Base-by-base conservation (phyloP, 2,797 vertebrate genomes). In the Halcyon chelicuti region DNA sequence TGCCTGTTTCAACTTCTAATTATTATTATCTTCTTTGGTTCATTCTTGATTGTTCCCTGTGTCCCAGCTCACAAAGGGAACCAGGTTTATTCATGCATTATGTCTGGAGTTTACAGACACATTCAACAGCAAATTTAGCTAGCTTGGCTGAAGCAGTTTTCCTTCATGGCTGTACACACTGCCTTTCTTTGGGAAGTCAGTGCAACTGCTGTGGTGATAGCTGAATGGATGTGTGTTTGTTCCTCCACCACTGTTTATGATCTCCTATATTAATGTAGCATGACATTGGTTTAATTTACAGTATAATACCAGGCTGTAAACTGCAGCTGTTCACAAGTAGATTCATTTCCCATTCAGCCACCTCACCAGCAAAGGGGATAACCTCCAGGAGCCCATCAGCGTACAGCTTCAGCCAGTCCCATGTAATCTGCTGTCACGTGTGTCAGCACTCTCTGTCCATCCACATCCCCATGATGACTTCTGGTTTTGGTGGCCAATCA, bases 261-360 rank as follows among this genome's bases (percentile, higher is more conserved):
- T 88, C 70, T 58, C 37, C 62, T 88, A 0, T 81, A 72, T 88
- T 92, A 86, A 88, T 75, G 88, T 78, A 86, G 63, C 90, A 79
- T 95, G 94, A 78, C 82, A 28, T 49, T n/a, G 70, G 76, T 88
- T 88, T 94, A 81, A 92, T 94, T 91, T 93, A 90, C 5, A 1
- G 62, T 78, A 8, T 81, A 72, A 57, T 55, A 39, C 40, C 65
- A 73, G 66, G 88, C 62, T 84, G 86, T 97, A 93, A 96, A 93
- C 58, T 92, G 92, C 94, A 96, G 95, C 95, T 96, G 86, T 95
- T 96, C 83, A 44, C 55, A 68, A 51, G 39, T 23, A 90, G 79
- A 88, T 92, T 68, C n/a, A 15, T 91, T 93, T 94, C 85, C 88
- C 88, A 55, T 72, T 72, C 70, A 84, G 73, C 54, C 93, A 66